Base-by-base conservation (phyloP, 2,888 invertebrate species). In the Amphipyra berbera region DNA sequence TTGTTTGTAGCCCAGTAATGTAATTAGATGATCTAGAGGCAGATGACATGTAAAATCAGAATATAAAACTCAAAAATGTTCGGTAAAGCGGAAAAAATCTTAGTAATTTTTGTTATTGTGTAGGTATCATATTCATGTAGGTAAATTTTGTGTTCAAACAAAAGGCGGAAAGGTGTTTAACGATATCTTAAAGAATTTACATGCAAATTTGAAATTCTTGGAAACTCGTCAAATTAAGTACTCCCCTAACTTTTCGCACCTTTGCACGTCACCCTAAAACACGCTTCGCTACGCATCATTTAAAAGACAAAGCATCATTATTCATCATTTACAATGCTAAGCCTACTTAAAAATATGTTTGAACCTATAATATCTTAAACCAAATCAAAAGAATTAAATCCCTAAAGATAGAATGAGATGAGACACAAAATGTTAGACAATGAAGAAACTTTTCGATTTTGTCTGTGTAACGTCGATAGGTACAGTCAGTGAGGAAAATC, bases 151-250 rank as follows among this genome's bases (percentile, higher is more conserved):
- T 12, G n/a, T 27, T 38, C 48, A 55, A 64, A 71, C 70, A 71
- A 71, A 71, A 58, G 58, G 9, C 73, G 68, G 73, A 48, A 30
- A 42, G 48, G 53, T 72, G 21, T 59, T 64, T 50, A 60, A 52
- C 72, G 40, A 45, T 55, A 59, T 76, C 55, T 62, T 72, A 68
- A 66, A 79, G 50, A 66, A 79, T 73, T 69, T 76, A 76, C 46
- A 76, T 66, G 54, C 58, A 61, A 76, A 76, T 76, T 72, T 63
- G 38, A 61, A 72, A 76, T 76, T 76, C 77, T 73, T 60, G 41
- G 61, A 56, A 79, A 80, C 64, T 79, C 37, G 4, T 47, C 30
- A 58, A 64, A 73, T 73, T 61, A 67, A 64, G 41, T 50, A 41
- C 37, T 60, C 57, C 54, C 59, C 35, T 46, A 57, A 77, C 53